These are phyloP conservation scores for Epizoanthus fatuus DNA, from an alignment of 92 coral and sea anemone species.

Conservation along the genomic window DNA sequence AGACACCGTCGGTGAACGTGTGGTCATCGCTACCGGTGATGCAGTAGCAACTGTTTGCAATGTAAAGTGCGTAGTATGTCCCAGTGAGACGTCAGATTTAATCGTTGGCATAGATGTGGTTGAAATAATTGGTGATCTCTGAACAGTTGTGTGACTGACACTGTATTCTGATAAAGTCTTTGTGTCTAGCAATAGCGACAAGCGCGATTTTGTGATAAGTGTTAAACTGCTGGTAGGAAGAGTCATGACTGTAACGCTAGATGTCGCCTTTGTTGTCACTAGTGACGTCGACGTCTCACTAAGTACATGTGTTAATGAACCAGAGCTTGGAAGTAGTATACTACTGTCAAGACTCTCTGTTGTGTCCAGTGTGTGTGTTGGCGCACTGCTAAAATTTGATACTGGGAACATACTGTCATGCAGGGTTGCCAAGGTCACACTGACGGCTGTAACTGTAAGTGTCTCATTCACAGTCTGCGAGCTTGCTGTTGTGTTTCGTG, in stretches of 20 bases:
- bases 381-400: not conserved
- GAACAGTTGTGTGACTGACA: not conserved
- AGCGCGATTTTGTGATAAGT: conserved; percentile 1
- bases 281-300: not conserved
- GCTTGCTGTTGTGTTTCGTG: not conserved
- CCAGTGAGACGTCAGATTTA: not conserved
- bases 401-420: not conserved
- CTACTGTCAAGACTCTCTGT: not conserved
- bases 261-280: not conserved
- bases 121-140: not conserved
- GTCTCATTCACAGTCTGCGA: too few species aligned
- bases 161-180: not conserved
- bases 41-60: not conserved
- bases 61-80: not conserved
- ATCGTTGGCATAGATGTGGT: not conserved
- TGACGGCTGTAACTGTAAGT: too few species aligned
- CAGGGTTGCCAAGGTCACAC: not conserved
- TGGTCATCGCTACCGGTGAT: not conserved
- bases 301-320: not conserved
- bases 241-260: not conserved
- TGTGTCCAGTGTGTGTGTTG: not conserved
- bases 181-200: not conserved
- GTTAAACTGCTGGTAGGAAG: not conserved
- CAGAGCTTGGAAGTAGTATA: not conserved
- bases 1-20: not conserved